These are phyloP conservation scores for Apostichopus parvimensis DNA, from an alignment of 35 echinoderm and acorn worm species.

Conservation along the genomic window DNA sequence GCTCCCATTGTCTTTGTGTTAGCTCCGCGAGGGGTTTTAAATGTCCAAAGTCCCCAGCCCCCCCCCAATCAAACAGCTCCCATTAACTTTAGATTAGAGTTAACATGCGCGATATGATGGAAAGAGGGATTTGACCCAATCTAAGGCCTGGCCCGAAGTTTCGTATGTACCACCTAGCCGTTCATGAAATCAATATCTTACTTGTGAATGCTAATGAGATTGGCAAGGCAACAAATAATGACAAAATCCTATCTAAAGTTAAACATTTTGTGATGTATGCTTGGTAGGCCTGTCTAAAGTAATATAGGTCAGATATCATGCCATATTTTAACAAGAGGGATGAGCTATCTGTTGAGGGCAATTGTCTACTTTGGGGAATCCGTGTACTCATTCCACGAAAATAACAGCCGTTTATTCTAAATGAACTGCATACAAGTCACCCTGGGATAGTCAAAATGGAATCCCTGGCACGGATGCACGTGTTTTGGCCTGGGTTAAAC, in stretches of 20 bases:
- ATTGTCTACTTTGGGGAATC: not conserved
- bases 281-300: no score
- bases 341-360: not conserved
- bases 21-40: no score
- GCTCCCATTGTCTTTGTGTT: no score
- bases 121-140: no score
- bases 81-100: no score
- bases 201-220: conserved; percentile 29
- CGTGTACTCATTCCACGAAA: not conserved
- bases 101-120: no score
- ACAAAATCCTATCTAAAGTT: not conserved
- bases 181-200: not conserved
- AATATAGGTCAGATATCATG: not conserved
- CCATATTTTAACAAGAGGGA: not conserved
- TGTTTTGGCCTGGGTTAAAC: not conserved
- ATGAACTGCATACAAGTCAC: not conserved
- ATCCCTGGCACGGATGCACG: not conserved
- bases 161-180: no score
- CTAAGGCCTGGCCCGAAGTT: no score
- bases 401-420: not conserved
- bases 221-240: conserved; percentile 13
- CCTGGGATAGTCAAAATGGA: not conserved
- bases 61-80: no score
- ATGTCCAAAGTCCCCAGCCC: no score
- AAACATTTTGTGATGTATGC: no score